phyloP scores from a whole-genome alignment of 2,888 invertebrate species.

The Hipparchia sbordonii region DNA sequence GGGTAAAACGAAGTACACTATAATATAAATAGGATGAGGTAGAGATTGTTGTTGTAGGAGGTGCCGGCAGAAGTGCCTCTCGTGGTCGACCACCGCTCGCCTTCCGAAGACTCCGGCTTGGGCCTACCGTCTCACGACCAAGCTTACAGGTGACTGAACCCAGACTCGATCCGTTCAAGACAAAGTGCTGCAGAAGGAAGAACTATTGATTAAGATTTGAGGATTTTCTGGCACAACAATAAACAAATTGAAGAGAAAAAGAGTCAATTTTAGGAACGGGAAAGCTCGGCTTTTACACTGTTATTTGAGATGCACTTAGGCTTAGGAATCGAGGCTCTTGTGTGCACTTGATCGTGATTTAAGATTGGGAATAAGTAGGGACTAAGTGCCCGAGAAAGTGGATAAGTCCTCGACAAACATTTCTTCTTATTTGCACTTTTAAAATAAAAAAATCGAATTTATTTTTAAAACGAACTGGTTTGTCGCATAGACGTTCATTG shows the following conservation, averaged over 20 bases:
- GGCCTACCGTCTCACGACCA: slow-evolving; percentile 91
- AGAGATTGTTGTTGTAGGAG: slow-evolving; percentile 83
- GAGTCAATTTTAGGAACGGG: background rate
- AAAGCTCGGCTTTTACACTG: background rate
- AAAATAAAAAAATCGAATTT: slow-evolving; percentile 5
- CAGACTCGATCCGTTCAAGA: background rate
- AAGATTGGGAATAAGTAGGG: slow-evolving; percentile 13
- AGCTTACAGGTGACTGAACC: slow-evolving; percentile 83
- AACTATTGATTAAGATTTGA: background rate
- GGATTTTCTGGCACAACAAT: background rate
- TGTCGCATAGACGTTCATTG: slow-evolving; percentile 62
- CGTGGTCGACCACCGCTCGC: slow-evolving; percentile 90
- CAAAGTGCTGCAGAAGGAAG: background rate
- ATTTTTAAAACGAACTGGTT: slow-evolving; percentile 15
- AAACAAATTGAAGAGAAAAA: background rate
- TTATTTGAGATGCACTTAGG: slow-evolving; percentile 13
- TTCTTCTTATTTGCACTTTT: slow-evolving; percentile 17
- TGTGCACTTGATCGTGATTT: slow-evolving; percentile 17
- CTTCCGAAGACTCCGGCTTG: slow-evolving; percentile 97
- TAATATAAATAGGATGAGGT: slow-evolving; percentile 61
- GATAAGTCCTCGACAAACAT: slow-evolving; percentile 20
- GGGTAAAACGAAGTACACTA: background rate
- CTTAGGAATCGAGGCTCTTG: slow-evolving; percentile 7
- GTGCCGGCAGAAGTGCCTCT: slow-evolving; percentile 81
- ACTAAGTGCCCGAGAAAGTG: slow-evolving; percentile 10